Base-by-base conservation (phyloP, 2,888 invertebrate species). In the Pristionchus entomophagus region DNA sequence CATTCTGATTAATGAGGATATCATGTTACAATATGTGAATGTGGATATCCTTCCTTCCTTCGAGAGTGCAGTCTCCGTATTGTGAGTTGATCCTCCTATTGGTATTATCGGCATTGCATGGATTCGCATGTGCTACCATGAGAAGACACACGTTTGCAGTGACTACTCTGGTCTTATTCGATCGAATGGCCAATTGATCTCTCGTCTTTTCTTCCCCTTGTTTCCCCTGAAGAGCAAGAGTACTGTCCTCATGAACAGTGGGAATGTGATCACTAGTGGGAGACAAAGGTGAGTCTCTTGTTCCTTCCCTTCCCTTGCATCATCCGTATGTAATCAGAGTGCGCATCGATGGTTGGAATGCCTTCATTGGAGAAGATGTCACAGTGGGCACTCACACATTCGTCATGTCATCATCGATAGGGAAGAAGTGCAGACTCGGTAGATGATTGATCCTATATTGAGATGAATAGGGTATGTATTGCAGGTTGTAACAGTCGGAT, bases 1-100 rank as follows among this genome's bases (percentile, higher is more conserved):
- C 8, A 69, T 85, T 59, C 41, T 85, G 4, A 78, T 77, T 6
- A 85, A 84, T 53, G 84, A 84, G 41, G 84, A 84, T 22, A 84
- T 84, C 38, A 69, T 84, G 84, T 35, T 32, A 26, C 84, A 84
- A 56, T 53, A 38, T 26, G 73, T 84, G 12, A 26, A 49, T 53
- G 73, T 84, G n/a, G 84, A 84, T 14, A 26, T 84, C 22, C 83
- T 83, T 41, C 65, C 83, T 26, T 22, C 62, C 12, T 35, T 32
- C 29, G 53, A 84, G 26, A 41, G 35, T 32, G 73, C 84, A n/a
- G n/a, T 51, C 26, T 84, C 69, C 26, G 53, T 84, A n/a, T 84
- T 38, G 73, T 84, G 22, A 53, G 49, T 73, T 35, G 3, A 62
- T 10, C 38, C 29, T 29, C 29, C 69, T 32, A 19, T 29, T 29